Evolutionary conservation across 1,140 invertebrate species (phyloP).

Genomic region (Rhagoletis zephyria): DNA sequence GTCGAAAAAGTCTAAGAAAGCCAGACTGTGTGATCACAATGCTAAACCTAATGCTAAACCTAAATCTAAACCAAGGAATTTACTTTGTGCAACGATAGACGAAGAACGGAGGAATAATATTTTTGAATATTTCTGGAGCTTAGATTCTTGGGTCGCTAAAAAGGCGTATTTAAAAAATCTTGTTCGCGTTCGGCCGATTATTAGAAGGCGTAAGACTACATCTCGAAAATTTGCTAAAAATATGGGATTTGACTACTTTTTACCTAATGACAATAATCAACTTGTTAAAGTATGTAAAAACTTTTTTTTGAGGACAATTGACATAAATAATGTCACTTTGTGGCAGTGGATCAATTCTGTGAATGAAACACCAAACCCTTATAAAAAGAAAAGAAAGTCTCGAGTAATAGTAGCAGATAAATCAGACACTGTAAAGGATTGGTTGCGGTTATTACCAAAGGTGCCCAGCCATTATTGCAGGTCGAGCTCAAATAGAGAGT

Average conservation of each 20-base stretch:
- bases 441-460: background rate
- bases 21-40: too few relatives aligned
- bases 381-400: too few relatives aligned
- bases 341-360: background rate
- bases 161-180: background rate
- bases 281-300: too few relatives aligned
- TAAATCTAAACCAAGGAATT: too few relatives aligned
- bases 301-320: too few relatives aligned
- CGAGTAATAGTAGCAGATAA: too few relatives aligned
- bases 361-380: background rate
- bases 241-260: background rate
- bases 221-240: background rate
- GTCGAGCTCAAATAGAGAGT: background rate
- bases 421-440: background rate
- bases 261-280: too few relatives aligned
- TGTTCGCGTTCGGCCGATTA: too few relatives aligned
- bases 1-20: too few relatives aligned
- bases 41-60: too few relatives aligned
- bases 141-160: background rate
- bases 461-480: constrained; percentile 22
- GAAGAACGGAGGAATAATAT: background rate
- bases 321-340: background rate
- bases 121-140: background rate
- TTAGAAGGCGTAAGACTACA: background rate
- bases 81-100: background rate